Evolutionary conservation across 2,888 invertebrate species (phyloP).

Genomic region (Parelbella ahira): DNA sequence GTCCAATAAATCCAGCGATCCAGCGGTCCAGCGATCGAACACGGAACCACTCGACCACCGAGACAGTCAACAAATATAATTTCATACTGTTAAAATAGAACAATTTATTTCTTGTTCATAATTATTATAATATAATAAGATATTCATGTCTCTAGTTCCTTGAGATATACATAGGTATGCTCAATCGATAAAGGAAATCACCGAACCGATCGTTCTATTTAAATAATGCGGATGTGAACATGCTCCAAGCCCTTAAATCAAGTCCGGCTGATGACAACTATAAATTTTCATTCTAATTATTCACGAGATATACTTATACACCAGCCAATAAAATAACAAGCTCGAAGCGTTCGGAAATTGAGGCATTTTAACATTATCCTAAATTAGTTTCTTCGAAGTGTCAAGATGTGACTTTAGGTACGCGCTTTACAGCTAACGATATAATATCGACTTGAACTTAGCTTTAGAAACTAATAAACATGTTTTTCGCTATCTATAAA

Average conservation of each 20-base stretch:
- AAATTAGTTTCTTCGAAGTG: constrained; percentile 55
- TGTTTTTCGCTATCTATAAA: no score
- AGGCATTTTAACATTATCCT: constrained; percentile 46
- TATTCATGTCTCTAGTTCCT: no score
- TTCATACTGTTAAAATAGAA: no score
- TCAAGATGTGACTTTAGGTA: constrained; percentile 10
- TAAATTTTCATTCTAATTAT: constrained; percentile 74
- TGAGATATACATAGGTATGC: not conserved
- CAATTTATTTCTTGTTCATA: no score
- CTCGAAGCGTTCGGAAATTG: constrained; percentile 56
- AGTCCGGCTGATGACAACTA: constrained; percentile 61
- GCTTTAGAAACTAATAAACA: no score
- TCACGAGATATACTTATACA: constrained; percentile 61
- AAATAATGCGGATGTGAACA: constrained; percentile 50
- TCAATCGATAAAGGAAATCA: constrained; percentile 1
- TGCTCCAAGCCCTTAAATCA: constrained; percentile 61
- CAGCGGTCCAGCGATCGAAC: no score
- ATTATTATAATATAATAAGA: no score
- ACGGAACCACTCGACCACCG: no score
- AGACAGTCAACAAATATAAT: no score
- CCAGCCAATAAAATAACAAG: constrained; percentile 66
- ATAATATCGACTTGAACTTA: no score
- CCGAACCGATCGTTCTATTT: constrained; percentile 33
- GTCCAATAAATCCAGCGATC: no score
- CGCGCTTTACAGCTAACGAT: not conserved